Percentiles rank a stretch among this genome's conserved stretches.
Evolutionary conservation across 2,888 invertebrate species (phyloP).

Genomic region (Steinernema carpocapsae): DNA sequence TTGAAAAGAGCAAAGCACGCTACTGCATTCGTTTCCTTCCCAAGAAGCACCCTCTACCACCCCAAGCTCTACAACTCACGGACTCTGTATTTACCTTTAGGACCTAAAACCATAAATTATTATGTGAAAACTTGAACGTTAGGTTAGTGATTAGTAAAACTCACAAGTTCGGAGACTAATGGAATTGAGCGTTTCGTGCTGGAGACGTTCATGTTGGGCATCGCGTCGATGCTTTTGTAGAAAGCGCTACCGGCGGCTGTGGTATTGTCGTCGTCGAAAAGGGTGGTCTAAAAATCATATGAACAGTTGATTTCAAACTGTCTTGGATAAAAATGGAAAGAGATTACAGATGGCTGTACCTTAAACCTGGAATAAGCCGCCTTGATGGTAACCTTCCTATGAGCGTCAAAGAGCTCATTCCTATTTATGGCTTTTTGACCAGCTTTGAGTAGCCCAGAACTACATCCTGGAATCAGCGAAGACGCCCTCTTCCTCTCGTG

Average conservation of each 20-base stretch:
- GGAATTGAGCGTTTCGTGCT: slow-evolving; percentile 90
- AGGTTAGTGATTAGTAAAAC: slow-evolving; percentile 71
- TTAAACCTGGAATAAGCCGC: slow-evolving; percentile 7
- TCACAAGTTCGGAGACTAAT: slow-evolving; percentile 97
- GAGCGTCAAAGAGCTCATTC: slow-evolving; percentile 6
- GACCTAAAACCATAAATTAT: slow-evolving; percentile 66
- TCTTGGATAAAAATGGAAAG: background rate
- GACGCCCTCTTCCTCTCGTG: background rate
- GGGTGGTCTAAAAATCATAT: slow-evolving; percentile 61
- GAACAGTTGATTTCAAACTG: background rate
- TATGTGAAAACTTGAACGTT: too few species aligned
- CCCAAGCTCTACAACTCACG: slow-evolving; percentile 30
- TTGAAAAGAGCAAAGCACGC: slow-evolving; percentile 34
- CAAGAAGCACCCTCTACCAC: slow-evolving; percentile 12
- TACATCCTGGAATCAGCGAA: background rate
- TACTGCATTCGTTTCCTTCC: background rate
- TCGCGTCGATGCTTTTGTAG: slow-evolving; percentile 99
- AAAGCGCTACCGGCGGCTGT: slow-evolving; percentile 79
- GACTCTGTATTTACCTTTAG: slow-evolving; percentile 68
- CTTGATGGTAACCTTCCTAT: background rate
- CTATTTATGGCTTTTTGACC: background rate
- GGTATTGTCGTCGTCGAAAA: slow-evolving; percentile 56
- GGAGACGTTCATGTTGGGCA: slow-evolving; percentile 92
- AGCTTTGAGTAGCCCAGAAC: background rate
- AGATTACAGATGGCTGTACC: slow-evolving; percentile 8